Percentiles rank a stretch among this genome's conserved stretches.
Conservation (phyloP, 2,888 invertebrate species). For the Parnassius orleans region DNA sequence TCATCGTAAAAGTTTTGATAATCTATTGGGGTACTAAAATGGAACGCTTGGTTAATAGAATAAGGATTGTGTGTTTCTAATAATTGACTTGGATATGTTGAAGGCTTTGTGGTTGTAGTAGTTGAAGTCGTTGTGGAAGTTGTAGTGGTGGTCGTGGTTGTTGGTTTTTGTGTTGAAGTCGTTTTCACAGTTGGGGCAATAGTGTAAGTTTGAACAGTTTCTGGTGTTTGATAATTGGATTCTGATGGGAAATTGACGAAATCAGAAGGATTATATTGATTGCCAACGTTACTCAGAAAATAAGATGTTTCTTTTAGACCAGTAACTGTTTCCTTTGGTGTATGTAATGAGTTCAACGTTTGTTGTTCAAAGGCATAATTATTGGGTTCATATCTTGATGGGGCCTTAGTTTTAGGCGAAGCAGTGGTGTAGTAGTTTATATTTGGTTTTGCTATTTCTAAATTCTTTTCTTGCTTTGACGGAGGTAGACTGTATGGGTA, state of each 20-base stretch:
- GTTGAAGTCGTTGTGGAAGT: conserved; percentile 49
- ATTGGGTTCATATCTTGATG: conserved; percentile 51
- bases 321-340: conserved; percentile 44
- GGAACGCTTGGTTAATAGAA: conserved; percentile 75
- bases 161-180: conserved; percentile 31
- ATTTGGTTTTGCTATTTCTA: conserved; percentile 63
- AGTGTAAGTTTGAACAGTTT: conserved; percentile 36
- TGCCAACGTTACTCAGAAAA: conserved; percentile 50
- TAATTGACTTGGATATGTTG: conserved; percentile 64
- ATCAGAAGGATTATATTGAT: conserved; percentile 52
- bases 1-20: conserved; percentile 69
- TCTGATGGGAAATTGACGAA: conserved; percentile 47
- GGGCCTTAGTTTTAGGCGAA: conserved; percentile 53
- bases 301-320: conserved; percentile 45
- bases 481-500: conserved; percentile 42
- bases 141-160: conserved; percentile 46
- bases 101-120: conserved; percentile 51
- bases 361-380: conserved; percentile 73
- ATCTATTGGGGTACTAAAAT: conserved; percentile 72
- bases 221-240: conserved; percentile 42
- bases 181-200: conserved; percentile 15
- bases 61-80: conserved; percentile 75
- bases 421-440: conserved; percentile 69
- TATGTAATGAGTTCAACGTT: conserved; percentile 56
- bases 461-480: conserved; percentile 49